Evolutionary conservation across 2,113 vertebrate genomes (phyloP).

Genomic region (Alexandromys fortis): DNA sequence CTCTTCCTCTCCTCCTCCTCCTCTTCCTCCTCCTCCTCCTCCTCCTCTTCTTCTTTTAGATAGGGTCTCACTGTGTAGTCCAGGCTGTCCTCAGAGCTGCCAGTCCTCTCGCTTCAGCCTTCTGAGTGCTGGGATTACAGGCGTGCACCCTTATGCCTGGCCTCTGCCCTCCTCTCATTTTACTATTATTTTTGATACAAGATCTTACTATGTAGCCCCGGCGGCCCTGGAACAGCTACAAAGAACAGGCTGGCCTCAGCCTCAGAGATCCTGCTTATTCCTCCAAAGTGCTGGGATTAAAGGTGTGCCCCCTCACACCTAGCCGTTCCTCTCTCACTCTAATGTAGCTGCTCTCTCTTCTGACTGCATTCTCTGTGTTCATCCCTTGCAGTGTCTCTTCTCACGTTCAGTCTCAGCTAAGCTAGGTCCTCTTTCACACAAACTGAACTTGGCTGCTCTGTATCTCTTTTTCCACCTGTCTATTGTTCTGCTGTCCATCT

Average conservation of each 20-base stretch:
- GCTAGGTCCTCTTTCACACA: background rate
- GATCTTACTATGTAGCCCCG: background rate
- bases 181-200: background rate
- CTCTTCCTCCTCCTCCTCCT: rapidly evolving
- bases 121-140: background rate
- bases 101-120: background rate
- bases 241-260: background rate
- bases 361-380: background rate
- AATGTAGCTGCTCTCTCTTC: slow-evolving; percentile 16
- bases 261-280: background rate
- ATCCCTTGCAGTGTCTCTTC: background rate
- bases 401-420: slow-evolving; percentile 4
- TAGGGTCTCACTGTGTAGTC: too few species aligned
- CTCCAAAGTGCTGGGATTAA: background rate
- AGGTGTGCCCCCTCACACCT: background rate
- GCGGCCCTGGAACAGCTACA: too few species aligned
- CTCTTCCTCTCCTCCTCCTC: too few species aligned
- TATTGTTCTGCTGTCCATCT: background rate
- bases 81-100: background rate
- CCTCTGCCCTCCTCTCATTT: background rate
- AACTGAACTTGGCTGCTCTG: background rate
- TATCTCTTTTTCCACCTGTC: background rate
- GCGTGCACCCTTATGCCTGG: background rate
- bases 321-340: background rate
- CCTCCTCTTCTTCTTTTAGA: background rate